These are phyloP conservation scores for Carapus acus DNA, from an alignment of 2,797 vertebrate genomes.

Conservation along the genomic window DNA sequence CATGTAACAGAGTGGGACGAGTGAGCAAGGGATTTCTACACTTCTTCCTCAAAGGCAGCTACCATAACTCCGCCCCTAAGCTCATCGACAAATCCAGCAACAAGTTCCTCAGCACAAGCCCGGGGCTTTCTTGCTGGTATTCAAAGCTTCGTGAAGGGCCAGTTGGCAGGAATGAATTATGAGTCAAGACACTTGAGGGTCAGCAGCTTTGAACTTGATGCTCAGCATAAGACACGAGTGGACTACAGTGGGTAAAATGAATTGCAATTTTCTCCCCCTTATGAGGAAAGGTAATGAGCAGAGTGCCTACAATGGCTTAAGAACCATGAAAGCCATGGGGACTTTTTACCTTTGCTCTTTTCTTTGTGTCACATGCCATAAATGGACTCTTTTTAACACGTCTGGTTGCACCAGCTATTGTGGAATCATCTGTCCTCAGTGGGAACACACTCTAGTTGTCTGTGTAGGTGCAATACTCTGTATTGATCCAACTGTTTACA, in stretches of 20 bases:
- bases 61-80: too few species aligned
- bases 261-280: constrained; percentile 7
- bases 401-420: constrained; percentile 4
- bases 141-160: constrained; percentile 23
- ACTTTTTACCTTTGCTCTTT: neutral
- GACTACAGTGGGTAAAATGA: constrained; percentile 17
- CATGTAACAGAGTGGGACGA: neutral
- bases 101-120: constrained; percentile 4
- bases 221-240: constrained; percentile 19
- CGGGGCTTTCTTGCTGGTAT: constrained; percentile 10
- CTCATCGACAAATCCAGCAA: too few species aligned
- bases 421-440: constrained; percentile 12
- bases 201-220: constrained; percentile 20
- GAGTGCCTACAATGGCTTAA: constrained; percentile 1
- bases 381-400: constrained; percentile 1
- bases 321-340: neutral
- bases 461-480: constrained; percentile 11
- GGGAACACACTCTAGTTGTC: neutral
- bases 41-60: neutral
- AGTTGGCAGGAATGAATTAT: constrained; percentile 15
- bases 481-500: constrained; percentile 4
- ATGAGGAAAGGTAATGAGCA: constrained; percentile 8
- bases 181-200: constrained; percentile 18
- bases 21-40: neutral
- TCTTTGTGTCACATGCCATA: constrained; percentile 6